Conservation (phyloP, 2,113 vertebrate species). For the Pogona vitticeps region DNA sequence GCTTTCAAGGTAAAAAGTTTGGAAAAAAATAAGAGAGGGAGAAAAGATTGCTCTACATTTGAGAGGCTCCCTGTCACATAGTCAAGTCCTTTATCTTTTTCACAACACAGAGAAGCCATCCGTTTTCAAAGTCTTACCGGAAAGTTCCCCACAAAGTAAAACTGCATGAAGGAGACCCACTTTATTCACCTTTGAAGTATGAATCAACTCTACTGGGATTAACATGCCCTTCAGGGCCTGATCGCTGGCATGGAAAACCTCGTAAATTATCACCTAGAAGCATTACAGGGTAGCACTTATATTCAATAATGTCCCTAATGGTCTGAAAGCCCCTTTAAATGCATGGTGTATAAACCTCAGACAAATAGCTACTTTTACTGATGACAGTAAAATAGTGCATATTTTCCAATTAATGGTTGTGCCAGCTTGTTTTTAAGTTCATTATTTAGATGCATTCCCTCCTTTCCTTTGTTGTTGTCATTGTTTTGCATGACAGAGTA, state of each 20-base stretch:
- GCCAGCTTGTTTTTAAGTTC: conserved; percentile 6
- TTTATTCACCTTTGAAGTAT: conserved; percentile 27
- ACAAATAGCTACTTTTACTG: conserved; percentile 13
- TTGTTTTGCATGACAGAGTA: background rate
- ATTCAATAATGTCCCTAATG: conserved; percentile 16
- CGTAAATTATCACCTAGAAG: conserved; percentile 23
- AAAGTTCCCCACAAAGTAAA: background rate
- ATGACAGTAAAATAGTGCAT: conserved; percentile 21
- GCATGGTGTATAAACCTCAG: background rate
- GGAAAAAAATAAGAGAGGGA: too few relatives aligned
- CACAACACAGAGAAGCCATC: background rate
- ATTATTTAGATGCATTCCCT: conserved; percentile 14
- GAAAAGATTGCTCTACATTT: background rate
- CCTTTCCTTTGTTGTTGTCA: background rate
- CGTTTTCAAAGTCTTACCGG: conserved; percentile 13
- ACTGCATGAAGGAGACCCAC: conserved; percentile 8
- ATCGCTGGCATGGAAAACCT: conserved; percentile 1
- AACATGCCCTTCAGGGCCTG: conserved; percentile 12
- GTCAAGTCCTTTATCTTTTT: background rate
- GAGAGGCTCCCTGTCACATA: background rate
- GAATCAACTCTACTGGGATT: conserved; percentile 18
- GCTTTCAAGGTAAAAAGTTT: background rate
- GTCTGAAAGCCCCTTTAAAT: conserved; percentile 20
- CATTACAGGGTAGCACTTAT: conserved; percentile 21
- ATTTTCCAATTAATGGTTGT: conserved; percentile 43